Conservation (phyloP, 1,140 invertebrate genomes). For the Meloidogyne hapla region DNA sequence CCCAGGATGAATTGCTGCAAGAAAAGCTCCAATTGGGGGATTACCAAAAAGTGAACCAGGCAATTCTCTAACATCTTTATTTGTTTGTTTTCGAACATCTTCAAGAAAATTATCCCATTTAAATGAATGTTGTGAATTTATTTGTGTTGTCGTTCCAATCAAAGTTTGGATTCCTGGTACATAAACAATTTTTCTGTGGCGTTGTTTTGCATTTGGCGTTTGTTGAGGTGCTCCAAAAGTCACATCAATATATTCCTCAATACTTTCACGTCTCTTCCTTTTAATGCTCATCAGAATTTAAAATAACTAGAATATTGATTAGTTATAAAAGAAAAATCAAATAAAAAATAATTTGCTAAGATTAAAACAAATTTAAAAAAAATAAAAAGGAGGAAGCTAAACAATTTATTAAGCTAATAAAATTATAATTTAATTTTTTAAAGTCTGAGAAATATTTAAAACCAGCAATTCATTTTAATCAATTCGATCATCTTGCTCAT, state of each 20-base stretch:
- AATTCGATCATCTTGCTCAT: too few relatives aligned
- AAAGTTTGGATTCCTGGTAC: background rate
- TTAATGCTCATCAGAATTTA: background rate
- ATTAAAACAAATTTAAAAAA: too few relatives aligned
- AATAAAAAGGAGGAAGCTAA: too few relatives aligned
- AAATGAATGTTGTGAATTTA: background rate
- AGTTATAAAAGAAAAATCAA: background rate
- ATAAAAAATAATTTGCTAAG: too few relatives aligned
- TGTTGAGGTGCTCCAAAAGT: background rate
- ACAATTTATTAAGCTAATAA: too few relatives aligned
- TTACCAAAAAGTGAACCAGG: constrained; percentile 20
- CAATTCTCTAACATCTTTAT: constrained; percentile 1
- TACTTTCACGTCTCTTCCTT: background rate
- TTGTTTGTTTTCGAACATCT: background rate
- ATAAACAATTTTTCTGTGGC: background rate
- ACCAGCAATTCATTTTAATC: too few relatives aligned
- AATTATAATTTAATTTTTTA: too few relatives aligned
- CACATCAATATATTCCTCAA: background rate
- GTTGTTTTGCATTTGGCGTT: background rate
- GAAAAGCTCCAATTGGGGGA: constrained; percentile 25
- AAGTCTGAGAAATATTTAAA: too few relatives aligned
- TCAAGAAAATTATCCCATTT: constrained; percentile 18
- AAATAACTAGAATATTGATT: background rate
- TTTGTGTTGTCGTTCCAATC: background rate
- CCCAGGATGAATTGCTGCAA: constrained; percentile 22